phyloP scores from a whole-genome alignment of 1,140 invertebrate species.

The Ips typographus region DNA sequence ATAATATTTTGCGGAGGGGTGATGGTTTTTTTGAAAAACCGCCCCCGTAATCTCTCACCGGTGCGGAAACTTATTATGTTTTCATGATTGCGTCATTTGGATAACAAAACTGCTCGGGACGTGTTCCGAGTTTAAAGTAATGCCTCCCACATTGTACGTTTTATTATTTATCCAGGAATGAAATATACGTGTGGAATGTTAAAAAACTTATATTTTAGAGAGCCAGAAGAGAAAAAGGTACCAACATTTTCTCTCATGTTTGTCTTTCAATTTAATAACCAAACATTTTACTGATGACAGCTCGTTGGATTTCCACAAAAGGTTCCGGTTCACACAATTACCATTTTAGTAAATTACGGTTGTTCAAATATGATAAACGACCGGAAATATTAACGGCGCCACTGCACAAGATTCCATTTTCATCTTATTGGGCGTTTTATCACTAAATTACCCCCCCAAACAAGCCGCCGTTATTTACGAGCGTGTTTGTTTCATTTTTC shows the following conservation, averaged over 20 bases:
- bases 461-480: slow-evolving; percentile 32
- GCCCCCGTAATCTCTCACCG: neutral
- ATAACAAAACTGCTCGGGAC: slow-evolving; percentile 28
- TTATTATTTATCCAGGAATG: slow-evolving; percentile 1
- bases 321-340: no score
- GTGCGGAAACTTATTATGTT: slow-evolving; percentile 16
- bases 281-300: no score
- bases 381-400: neutral
- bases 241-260: no score
- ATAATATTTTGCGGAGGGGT: neutral
- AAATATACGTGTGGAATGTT: neutral
- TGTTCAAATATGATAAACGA: no score
- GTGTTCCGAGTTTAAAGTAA: slow-evolving; percentile 20
- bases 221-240: no score
- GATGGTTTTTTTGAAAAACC: slow-evolving; percentile 3
- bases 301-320: no score
- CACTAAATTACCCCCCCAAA: slow-evolving; percentile 32
- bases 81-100: slow-evolving; percentile 31
- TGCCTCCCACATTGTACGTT: slow-evolving; percentile 1
- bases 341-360: no score
- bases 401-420: slow-evolving; percentile 10
- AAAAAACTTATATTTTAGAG: neutral
- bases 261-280: no score
- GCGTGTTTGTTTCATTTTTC: slow-evolving; percentile 39
- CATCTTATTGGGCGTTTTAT: slow-evolving; percentile 34